Conservation (phyloP, 1,140 invertebrate genomes). For the Amphibalanus amphitrite region DNA sequence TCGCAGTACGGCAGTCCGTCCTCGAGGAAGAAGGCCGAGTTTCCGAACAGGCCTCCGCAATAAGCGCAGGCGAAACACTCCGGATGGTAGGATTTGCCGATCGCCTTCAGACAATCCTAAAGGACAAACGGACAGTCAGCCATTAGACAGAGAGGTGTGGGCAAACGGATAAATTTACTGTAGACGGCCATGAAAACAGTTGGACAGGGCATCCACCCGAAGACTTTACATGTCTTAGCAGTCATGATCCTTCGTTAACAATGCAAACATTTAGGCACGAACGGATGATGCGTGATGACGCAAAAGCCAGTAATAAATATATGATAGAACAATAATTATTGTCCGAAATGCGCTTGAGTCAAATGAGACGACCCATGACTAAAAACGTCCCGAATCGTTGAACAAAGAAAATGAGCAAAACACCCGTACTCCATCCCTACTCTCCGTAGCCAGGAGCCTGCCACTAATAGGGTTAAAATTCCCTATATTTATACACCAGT, state of each 20-base stretch:
- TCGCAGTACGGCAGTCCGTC: conserved; percentile 95
- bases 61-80: conserved; percentile 91
- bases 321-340: too few relatives aligned
- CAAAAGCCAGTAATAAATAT: too few relatives aligned
- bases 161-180: not conserved
- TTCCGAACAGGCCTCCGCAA: conserved; percentile 88
- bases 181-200: not conserved
- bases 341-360: too few relatives aligned
- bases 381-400: too few relatives aligned
- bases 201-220: not conserved
- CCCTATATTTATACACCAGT: too few relatives aligned
- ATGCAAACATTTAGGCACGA: not conserved
- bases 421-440: too few relatives aligned
- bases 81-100: conserved; percentile 93
- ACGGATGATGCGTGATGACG: not conserved
- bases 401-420: too few relatives aligned
- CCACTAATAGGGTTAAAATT: too few relatives aligned
- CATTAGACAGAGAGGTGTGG: not conserved
- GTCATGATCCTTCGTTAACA: not conserved
- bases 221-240: not conserved
- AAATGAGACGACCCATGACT: too few relatives aligned
- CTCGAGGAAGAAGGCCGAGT: conserved; percentile 93
- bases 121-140: conserved; percentile 30
- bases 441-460: too few relatives aligned
- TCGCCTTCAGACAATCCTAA: conserved; percentile 91